Percentiles rank a stretch among this genome's conserved stretches.
phyloP scores from a whole-genome alignment of 2,113 vertebrate genomes.

The Chascanopsetta lugubris region DNA sequence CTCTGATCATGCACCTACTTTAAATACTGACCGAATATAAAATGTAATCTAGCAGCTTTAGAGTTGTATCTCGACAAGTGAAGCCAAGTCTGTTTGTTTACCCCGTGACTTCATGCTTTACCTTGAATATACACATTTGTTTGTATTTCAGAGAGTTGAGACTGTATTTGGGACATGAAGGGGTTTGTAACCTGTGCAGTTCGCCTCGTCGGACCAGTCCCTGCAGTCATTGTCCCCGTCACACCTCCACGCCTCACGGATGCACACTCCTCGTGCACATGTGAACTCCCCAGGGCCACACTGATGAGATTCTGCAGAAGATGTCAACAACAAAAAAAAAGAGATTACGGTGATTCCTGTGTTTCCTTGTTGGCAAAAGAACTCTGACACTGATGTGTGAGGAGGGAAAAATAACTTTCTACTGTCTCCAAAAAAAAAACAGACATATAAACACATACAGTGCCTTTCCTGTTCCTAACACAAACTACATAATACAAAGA shows the following conservation, averaged over 20 bases:
- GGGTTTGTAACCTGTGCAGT: conserved; percentile 85
- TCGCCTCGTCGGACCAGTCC: conserved; percentile 96
- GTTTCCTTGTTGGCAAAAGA: background rate
- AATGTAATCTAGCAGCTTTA: too few species aligned
- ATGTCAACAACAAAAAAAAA: background rate
- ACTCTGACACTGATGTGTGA: too few species aligned
- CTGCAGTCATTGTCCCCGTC: conserved; percentile 98
- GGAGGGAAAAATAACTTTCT: background rate
- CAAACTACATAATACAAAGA: too few species aligned
- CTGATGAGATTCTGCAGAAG: conserved; percentile 88
- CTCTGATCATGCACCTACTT: background rate
- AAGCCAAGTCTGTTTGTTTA: background rate
- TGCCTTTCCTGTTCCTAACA: too few species aligned
- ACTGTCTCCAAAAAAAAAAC: background rate
- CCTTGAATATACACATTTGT: background rate
- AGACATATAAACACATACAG: too few species aligned
- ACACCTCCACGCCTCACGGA: conserved; percentile 94
- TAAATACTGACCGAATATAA: too few species aligned
- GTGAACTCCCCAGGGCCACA: conserved; percentile 90
- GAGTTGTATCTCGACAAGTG: background rate
- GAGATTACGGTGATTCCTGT: background rate
- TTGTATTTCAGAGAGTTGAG: too few species aligned
- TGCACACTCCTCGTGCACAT: conserved; percentile 93
- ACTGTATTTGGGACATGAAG: background rate
- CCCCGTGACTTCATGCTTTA: background rate